These are phyloP conservation scores for Siphonodentalium dalli DNA, from an alignment of 2,888 invertebrate species.

Conservation along the genomic window DNA sequence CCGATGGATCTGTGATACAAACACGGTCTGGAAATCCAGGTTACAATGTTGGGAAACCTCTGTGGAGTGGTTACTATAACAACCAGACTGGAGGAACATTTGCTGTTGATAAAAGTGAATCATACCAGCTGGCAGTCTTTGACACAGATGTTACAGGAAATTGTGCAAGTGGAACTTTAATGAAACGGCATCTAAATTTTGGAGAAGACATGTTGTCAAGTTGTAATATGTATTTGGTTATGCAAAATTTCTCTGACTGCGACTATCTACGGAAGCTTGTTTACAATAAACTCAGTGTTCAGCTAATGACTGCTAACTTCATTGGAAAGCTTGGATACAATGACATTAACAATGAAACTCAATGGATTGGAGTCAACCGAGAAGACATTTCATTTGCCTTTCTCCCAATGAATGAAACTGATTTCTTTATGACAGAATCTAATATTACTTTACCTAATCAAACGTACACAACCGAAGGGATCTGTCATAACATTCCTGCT, in stretches of 20 bases:
- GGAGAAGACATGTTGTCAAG: conserved; percentile 44
- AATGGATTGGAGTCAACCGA: conserved; percentile 56
- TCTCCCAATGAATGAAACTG: background rate
- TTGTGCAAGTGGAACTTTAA: too few species aligned
- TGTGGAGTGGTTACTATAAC: conserved; percentile 38
- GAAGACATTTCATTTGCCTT: conserved; percentile 17
- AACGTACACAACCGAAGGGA: conserved; percentile 35
- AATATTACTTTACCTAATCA: conserved; percentile 16
- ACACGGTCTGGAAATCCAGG: conserved; percentile 33
- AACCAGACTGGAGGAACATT: conserved; percentile 21
- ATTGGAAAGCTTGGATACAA: conserved; percentile 53
- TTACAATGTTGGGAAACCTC: conserved; percentile 43
- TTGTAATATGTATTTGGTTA: conserved; percentile 42
- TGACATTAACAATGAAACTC: conserved; percentile 31
- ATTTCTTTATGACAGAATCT: background rate
- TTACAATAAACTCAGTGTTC: conserved; percentile 50
- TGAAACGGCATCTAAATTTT: conserved; percentile 44
- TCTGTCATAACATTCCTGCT: conserved; percentile 48
- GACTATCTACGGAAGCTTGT: conserved; percentile 38
- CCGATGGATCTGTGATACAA: background rate
- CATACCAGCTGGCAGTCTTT: conserved; percentile 44
- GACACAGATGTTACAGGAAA: conserved; percentile 50
- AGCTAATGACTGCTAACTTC: conserved; percentile 52
- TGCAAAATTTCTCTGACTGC: conserved; percentile 25
- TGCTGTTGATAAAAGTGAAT: conserved; percentile 39